Base-by-base conservation (phyloP, 1,140 invertebrate species). In the Drosophila erecta region DNA sequence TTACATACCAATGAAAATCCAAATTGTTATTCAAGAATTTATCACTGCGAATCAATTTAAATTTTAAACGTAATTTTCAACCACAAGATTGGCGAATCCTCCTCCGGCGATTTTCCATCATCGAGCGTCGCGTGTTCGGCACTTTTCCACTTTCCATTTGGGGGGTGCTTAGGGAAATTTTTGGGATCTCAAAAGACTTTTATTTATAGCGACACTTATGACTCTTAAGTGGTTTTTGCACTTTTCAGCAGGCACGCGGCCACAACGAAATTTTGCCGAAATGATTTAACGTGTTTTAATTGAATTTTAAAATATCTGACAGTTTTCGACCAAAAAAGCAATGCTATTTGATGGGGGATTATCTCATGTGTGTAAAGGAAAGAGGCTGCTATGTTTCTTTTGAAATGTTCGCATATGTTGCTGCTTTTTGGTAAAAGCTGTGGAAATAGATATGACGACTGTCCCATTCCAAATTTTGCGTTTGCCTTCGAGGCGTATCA, bases 141-240 rank as follows among this genome's bases (percentile, higher is more conserved):
- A 30, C 40, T 54, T 43, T 41, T 15, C 24, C 14, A 41, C 47
- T 24, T 41, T 59, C 43, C 46, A 44, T 43, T 46, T 78, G 65
- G 56, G 79, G 83, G 83, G 83, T 71, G 66, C 61, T 55, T 46
- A 69, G 61, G 66, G 66, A 85, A 70, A 70, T 46, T 55, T 54
- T 62, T 61, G 30, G 24, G 38, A 43, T 43, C 22, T 20, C 30
- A 10, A 58, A 56, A 67, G 55, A 66, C 73, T 77, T 58, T 87
- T 83, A 87, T 89, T 87, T 87, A 87, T 89, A 57, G 66, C 84
- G 55, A 69, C 72, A 74, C 71, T 72, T 72, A 67, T 89, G 71
- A 71, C 83, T 79, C 76, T 83, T 87, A 87, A 87, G 83, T 89
- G 83, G 65, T 87, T 87, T 86, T 83, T 89, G 84, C 83, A 87